phyloP scores from a whole-genome alignment of 2,113 vertebrate species.

The Tretioscincus oriximinensis region DNA sequence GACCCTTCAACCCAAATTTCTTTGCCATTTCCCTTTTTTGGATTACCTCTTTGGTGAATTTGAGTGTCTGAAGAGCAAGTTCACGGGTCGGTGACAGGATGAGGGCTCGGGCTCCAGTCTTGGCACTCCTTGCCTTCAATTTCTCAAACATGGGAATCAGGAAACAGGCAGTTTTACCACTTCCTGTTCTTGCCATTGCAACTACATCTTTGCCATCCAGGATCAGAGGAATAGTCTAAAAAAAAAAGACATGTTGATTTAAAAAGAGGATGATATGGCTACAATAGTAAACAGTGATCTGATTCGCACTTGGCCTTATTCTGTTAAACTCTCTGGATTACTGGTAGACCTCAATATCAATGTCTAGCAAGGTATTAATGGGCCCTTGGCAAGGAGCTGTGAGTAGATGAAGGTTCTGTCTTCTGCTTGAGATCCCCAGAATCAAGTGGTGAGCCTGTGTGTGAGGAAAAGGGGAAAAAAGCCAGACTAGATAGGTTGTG shows the following conservation, averaged over 20 bases:
- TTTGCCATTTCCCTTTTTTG: fast-evolving
- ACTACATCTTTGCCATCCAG: conserved; percentile 92
- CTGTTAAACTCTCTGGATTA: too few species aligned
- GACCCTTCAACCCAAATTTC: fast-evolving
- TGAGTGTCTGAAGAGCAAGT: conserved; percentile 94
- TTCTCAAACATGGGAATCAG: conserved; percentile 95
- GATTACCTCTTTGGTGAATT: conserved; percentile 93
- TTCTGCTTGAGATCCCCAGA: too few species aligned
- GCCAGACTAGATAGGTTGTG: too few species aligned
- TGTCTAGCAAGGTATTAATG: too few species aligned
- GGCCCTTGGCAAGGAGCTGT: too few species aligned
- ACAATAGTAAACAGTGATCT: neutral
- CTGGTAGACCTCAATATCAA: too few species aligned
- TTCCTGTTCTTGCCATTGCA: conserved; percentile 94
- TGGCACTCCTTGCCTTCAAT: conserved; percentile 84
- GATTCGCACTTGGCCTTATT: too few species aligned
- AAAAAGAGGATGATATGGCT: neutral
- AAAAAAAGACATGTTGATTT: fast-evolving
- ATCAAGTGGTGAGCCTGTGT: too few species aligned
- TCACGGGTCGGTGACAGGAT: conserved; percentile 92
- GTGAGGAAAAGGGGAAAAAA: too few species aligned
- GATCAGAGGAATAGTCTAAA: conserved; percentile 87
- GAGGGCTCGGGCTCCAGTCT: conserved; percentile 87
- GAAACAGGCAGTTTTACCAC: conserved; percentile 96
- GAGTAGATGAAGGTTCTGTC: too few species aligned